Percentiles rank a stretch among this genome's conserved stretches.
These are phyloP conservation scores for Heliocidaris erythrogramma DNA, from an alignment of 35 echinoderm and acorn worm genomes.

Conservation along the genomic window DNA sequence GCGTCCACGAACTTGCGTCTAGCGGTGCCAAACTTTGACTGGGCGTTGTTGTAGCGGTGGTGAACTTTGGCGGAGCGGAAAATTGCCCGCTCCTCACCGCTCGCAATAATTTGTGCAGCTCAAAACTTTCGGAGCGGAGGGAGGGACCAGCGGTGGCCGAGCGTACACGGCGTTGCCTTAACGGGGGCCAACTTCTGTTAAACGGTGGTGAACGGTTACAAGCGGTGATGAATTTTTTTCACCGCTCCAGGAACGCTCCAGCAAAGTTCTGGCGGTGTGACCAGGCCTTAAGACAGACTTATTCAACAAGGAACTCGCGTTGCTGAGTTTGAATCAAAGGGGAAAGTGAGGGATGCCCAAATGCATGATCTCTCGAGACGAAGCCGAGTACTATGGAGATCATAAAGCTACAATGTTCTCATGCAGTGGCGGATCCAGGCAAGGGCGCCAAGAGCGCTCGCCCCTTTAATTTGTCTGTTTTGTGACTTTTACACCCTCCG, in stretches of 20 bases:
- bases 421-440: too few relatives aligned
- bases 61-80: slow-evolving; percentile 28
- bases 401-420: too few relatives aligned
- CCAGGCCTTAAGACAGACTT: background rate
- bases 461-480: too few relatives aligned
- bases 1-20: slow-evolving; percentile 39
- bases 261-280: slow-evolving; percentile 34
- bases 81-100: slow-evolving; percentile 27
- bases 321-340: too few relatives aligned
- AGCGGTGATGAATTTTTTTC: slow-evolving; percentile 34
- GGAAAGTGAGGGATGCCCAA: too few relatives aligned
- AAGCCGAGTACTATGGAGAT: too few relatives aligned
- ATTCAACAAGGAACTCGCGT: too few relatives aligned
- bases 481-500: too few relatives aligned
- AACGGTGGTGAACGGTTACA: slow-evolving; percentile 36
- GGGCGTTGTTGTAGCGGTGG: slow-evolving; percentile 25
- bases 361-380: too few relatives aligned
- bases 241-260: slow-evolving; percentile 39
- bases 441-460: too few relatives aligned
- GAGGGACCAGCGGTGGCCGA: slow-evolving; percentile 31
- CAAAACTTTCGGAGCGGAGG: slow-evolving; percentile 20
- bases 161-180: slow-evolving; percentile 15
- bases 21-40: slow-evolving; percentile 38
- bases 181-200: slow-evolving; percentile 9
- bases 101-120: slow-evolving; percentile 36